Percentiles rank a stretch among this genome's conserved stretches.
phyloP scores from a whole-genome alignment of 64 coral and sea anemone species.

The Actinia equina region DNA sequence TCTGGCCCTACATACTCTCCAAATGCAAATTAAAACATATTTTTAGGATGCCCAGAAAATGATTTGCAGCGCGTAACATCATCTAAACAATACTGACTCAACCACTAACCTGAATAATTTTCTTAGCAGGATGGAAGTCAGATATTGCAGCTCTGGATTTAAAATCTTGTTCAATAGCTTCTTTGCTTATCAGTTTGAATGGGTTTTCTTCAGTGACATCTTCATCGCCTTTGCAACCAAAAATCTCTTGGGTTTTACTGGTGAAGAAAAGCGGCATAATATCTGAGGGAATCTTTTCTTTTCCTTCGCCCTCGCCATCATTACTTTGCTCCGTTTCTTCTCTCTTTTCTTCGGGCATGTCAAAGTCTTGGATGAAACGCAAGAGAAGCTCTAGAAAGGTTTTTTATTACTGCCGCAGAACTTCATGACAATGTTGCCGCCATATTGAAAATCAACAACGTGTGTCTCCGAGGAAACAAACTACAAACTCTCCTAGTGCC shows the following conservation, averaged over 20 bases:
- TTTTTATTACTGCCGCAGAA: not conserved
- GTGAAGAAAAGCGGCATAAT: slow-evolving; percentile 98
- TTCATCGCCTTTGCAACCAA: slow-evolving; percentile 91
- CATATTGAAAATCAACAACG: slow-evolving; percentile 83
- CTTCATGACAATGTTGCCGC: slow-evolving; percentile 37
- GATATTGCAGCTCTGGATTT: slow-evolving; percentile 96
- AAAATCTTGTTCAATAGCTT: slow-evolving; percentile 83
- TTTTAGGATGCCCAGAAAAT: too few species aligned
- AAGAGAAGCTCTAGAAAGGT: not conserved
- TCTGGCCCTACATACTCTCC: too few species aligned
- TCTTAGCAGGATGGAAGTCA: slow-evolving; percentile 96
- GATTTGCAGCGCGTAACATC: too few species aligned
- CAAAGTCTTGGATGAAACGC: not conserved
- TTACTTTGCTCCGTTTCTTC: slow-evolving; percentile 38
- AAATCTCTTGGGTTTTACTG: slow-evolving; percentile 97
- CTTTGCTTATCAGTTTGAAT: slow-evolving; percentile 79
- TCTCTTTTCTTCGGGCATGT: slow-evolving; percentile 86
- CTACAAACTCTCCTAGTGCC: too few species aligned
- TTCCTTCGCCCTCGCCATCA: slow-evolving; percentile 61
- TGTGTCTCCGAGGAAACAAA: slow-evolving; percentile 48
- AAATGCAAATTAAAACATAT: too few species aligned
- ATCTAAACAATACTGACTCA: too few species aligned
- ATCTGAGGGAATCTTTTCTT: slow-evolving; percentile 65
- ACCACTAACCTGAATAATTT: slow-evolving; percentile 78
- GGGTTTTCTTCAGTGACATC: slow-evolving; percentile 97